phyloP scores from a whole-genome alignment of 2,113 vertebrate species.

The Genyomyrus donnyi region DNA sequence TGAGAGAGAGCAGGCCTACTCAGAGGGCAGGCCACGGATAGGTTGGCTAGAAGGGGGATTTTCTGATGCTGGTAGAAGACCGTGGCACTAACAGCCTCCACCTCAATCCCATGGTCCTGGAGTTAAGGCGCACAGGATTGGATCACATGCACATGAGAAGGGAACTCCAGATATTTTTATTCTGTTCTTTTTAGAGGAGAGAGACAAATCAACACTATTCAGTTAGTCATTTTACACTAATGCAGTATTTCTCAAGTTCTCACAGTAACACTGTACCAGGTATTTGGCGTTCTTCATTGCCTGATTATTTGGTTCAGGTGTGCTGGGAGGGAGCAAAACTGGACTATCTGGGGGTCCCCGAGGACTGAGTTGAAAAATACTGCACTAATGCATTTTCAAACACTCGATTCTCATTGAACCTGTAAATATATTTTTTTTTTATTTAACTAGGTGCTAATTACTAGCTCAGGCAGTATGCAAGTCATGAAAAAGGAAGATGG shows the following conservation, averaged over 20 bases:
- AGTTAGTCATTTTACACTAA: background rate
- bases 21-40: slow-evolving; percentile 32
- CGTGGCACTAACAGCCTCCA: slow-evolving; percentile 36
- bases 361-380: background rate
- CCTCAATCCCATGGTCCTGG: slow-evolving; percentile 22
- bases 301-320: background rate
- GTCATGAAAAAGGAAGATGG: background rate
- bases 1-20: slow-evolving; percentile 17
- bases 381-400: background rate
- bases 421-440: background rate
- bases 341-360: background rate
- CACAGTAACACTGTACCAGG: background rate
- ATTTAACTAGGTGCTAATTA: background rate
- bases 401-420: background rate
- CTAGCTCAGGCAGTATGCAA: background rate
- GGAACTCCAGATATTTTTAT: background rate
- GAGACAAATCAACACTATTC: background rate
- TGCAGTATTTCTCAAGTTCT: background rate
- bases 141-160: background rate
- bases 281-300: background rate
- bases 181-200: background rate
- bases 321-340: background rate
- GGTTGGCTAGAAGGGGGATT: slow-evolving; percentile 33
- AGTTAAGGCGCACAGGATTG: background rate
- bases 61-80: slow-evolving; percentile 37